Evolutionary conservation across 2,113 vertebrate genomes (phyloP), one percentile per base, ranked within the genome.

Genomic region (Xenopus borealis): DNA sequence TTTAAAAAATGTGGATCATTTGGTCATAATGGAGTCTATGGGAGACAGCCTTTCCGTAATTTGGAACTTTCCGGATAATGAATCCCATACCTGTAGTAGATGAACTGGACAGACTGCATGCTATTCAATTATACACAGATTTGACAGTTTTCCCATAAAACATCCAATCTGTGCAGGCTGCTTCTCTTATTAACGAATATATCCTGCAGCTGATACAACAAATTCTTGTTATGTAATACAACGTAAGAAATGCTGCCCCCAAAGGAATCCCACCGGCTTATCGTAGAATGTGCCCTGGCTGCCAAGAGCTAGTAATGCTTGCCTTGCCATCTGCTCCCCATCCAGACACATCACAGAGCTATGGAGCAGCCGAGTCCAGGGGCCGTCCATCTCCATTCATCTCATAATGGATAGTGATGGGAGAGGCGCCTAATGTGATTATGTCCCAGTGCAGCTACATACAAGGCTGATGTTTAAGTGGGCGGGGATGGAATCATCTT

Each of bases 281-380:
- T 19, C 12, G 5, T 57, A 68, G 72, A 75, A 76, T 69, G 66
- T 46, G 62, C 7, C 8, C 12, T 3, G 40, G 30, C 58, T 69
- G 66, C 73, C 73, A 69, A 64, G 45, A 76, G 57, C 59, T 4
- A 52, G 18, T 67, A 6, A 68, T 62, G 40, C n/a, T 40, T 68
- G 55, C 40, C 20, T 40, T 63, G 66, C 73, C 73, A 76, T 20
- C 73, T 76, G 73, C 66, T 53, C 59, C 58, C 73, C 73, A 76
- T 55, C 73, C 73, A 76, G 23, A 18, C 58, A 44, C 59, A 45
- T 69, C 66, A 75, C 57, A 69, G 57, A 68, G 57, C n/a, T 55
- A 40, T 40, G 33, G 5, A 40, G 33, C 59, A 66, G 57, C 40
- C 27, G 33, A 40, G 33, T 40, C 33, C 33, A 40, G 33, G 55